A percentile compares a stretch with the other conserved stretches of the same genome.
Evolutionary conservation across 2,888 invertebrate genomes (phyloP).

Genomic region (Drosophila leonis): DNA sequence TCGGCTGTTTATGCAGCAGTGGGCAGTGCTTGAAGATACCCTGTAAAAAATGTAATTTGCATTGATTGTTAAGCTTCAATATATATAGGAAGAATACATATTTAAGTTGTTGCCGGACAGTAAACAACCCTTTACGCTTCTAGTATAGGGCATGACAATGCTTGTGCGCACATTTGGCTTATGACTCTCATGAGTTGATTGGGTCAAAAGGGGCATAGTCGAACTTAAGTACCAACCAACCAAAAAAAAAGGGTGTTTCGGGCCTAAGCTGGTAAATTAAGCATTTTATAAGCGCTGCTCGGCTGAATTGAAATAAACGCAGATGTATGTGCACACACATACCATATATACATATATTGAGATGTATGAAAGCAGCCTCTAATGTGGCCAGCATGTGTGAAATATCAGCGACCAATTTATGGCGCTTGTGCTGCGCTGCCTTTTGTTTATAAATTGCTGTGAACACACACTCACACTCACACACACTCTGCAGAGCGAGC

Average conservation of each 20-base stretch:
- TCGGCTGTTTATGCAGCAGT: constrained; percentile 2
- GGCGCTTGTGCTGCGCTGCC: constrained; percentile 64
- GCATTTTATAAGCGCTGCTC: constrained; percentile 73
- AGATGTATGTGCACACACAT: constrained; percentile 16
- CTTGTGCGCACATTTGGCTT: constrained; percentile 36
- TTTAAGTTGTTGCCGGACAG: accelerated
- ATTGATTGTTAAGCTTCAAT: not conserved
- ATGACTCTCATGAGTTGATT: constrained; percentile 21
- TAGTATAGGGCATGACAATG: constrained; percentile 11
- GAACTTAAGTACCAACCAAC: constrained; percentile 8
- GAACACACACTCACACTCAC: constrained; percentile 11
- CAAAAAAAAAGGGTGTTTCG: constrained; percentile 11
- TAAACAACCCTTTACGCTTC: not conserved
- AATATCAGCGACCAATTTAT: constrained; percentile 76
- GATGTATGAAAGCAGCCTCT: constrained; percentile 29
- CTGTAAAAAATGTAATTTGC: not conserved
- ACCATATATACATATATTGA: constrained; percentile 14
- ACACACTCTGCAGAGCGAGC: not conserved
- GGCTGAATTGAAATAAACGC: constrained; percentile 40
- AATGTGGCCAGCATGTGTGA: constrained; percentile 69
- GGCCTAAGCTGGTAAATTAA: constrained; percentile 64
- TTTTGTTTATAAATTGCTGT: constrained; percentile 66
- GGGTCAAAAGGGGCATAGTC: constrained; percentile 20
- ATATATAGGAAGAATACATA: not conserved
- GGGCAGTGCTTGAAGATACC: constrained; percentile 1